Evolutionary conservation across 2,797 vertebrate genomes (phyloP).

Genomic region (Lophotriccus pileatus): DNA sequence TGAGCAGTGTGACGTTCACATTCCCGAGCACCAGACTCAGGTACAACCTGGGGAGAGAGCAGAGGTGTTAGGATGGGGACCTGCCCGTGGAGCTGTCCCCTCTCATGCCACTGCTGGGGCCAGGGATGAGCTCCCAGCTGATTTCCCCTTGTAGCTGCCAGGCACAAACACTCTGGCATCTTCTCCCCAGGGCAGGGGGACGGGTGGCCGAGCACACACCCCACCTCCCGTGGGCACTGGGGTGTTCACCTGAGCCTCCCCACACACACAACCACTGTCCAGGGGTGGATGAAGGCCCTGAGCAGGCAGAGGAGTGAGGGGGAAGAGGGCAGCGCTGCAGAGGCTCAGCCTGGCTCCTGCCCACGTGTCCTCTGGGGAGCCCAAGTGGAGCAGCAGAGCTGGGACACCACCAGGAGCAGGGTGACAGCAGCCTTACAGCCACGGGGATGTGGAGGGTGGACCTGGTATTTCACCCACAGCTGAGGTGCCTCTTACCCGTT

Average conservation of each 20-base stretch:
- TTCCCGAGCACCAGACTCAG: slow-evolving; percentile 93
- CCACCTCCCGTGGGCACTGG: neutral
- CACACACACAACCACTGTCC: rapidly evolving
- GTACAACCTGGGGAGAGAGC: slow-evolving; percentile 82
- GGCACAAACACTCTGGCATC: neutral
- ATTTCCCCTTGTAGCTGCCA: neutral
- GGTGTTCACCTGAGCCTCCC: neutral
- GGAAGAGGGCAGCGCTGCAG: neutral
- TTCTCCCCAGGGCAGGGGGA: neutral
- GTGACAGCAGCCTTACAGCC: neutral
- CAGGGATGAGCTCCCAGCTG: neutral
- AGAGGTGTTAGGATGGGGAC: neutral
- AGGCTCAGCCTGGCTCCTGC: neutral
- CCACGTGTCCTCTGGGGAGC: neutral
- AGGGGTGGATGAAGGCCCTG: neutral
- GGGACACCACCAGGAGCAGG: neutral
- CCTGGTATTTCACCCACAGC: neutral
- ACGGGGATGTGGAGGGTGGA: neutral
- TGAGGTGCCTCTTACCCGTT: slow-evolving; percentile 81
- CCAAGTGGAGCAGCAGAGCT: neutral
- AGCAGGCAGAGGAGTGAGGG: neutral
- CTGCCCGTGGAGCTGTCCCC: neutral
- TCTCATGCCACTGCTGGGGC: neutral
- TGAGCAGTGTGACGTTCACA: slow-evolving; percentile 92
- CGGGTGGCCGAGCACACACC: rapidly evolving